A percentile compares a stretch with the other conserved stretches of the same genome.
Conservation (phyloP, 2,113 vertebrate species). For the Gasterosteus aculeatus region DNA sequence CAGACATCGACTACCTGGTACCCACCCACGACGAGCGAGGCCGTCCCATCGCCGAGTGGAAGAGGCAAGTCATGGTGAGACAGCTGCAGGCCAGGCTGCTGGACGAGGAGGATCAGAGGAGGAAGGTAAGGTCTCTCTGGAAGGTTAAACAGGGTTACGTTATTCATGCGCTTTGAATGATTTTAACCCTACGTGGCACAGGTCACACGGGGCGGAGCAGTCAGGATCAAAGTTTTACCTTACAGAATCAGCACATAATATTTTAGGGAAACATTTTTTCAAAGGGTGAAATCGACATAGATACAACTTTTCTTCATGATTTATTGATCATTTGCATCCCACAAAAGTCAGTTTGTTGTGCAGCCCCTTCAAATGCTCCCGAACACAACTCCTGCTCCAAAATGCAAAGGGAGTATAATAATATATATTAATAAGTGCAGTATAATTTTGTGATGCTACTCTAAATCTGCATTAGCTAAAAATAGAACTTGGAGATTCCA, state of each 20-base stretch:
- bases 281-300: neutral
- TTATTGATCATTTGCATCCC: neutral
- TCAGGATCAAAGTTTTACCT: too few relatives aligned
- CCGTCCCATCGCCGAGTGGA: conserved; percentile 93
- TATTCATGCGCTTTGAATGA: neutral
- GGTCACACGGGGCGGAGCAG: neutral
- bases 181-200: neutral
- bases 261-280: neutral
- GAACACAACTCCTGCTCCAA: conserved; percentile 10
- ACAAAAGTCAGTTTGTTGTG: neutral
- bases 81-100: conserved; percentile 87
- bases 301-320: neutral
- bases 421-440: neutral
- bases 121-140: conserved; percentile 77
- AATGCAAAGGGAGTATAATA: conserved; percentile 6
- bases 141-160: neutral
- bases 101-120: conserved; percentile 78
- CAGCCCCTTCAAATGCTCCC: conserved; percentile 12
- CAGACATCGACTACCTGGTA: conserved; percentile 90
- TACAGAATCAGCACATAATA: too few relatives aligned
- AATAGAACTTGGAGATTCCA: conserved; percentile 37
- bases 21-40: conserved; percentile 91
- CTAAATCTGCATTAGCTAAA: conserved; percentile 29
- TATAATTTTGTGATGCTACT: conserved; percentile 22
- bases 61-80: conserved; percentile 95